Conservation (phyloP, 2,797 vertebrate genomes). For the Scolopax rusticola region DNA sequence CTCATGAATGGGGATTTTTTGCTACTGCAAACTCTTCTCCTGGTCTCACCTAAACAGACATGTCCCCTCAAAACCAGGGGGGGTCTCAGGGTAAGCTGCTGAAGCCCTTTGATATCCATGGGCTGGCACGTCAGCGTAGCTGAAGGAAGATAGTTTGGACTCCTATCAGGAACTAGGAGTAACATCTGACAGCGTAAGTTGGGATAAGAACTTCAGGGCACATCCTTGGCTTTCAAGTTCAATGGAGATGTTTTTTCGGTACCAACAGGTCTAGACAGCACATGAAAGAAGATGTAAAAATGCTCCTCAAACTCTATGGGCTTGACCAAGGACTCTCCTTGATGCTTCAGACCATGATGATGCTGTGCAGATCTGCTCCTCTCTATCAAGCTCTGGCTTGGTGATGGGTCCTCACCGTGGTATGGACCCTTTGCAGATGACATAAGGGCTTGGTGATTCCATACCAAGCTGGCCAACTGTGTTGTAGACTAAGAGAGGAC, state of each 20-base stretch:
- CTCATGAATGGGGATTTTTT: background rate
- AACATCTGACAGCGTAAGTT: background rate
- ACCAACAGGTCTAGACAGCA: background rate
- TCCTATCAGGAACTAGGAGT: background rate
- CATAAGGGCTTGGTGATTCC: background rate
- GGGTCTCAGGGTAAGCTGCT: background rate
- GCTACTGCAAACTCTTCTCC: background rate
- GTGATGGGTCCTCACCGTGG: background rate
- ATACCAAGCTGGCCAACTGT: fast-evolving
- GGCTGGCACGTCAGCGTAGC: fast-evolving
- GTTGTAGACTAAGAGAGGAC: background rate
- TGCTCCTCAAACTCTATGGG: fast-evolving
- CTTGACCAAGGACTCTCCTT: background rate
- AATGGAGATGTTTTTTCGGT: background rate
- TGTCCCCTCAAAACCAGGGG: too few relatives aligned
- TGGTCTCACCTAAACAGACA: background rate
- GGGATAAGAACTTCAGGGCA: background rate
- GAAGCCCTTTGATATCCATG: background rate
- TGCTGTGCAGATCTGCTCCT: background rate
- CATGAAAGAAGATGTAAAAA: background rate
- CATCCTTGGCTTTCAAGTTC: background rate
- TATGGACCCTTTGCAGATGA: too few relatives aligned
- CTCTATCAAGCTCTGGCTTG: background rate
- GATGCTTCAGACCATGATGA: background rate
- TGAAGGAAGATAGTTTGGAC: background rate